Base-by-base conservation (phyloP, 1,140 invertebrate genomes). In the Geopemphigus sp. region DNA sequence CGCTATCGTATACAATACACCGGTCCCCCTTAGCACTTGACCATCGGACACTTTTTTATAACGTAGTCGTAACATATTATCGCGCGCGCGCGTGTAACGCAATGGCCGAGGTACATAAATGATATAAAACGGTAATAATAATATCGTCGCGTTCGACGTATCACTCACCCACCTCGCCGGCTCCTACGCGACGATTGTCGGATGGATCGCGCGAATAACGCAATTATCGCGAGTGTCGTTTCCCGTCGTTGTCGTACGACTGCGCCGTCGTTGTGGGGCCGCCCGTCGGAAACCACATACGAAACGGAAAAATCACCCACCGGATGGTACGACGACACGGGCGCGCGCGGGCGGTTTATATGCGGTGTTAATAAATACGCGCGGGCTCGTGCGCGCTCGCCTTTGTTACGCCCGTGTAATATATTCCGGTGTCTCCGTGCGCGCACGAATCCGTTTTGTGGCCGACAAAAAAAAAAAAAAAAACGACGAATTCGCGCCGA, bases 141-240 rank as follows among this genome's bases (percentile, higher is more conserved):
- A 45, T 68, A 14, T 68, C 45, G 22, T 50, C 45, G 22, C 22
- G 14, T 68, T 68, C 24, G 66, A 68, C 64, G 39, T 68, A 68
- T 68, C 64, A 68, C 45, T 68, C 66, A 24, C 22, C 56, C n/a
- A n/a, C n/a, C n/a, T n/a, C n/a, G n/a, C n/a, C 11, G 66, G 22
- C 66, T 68, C 66, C 66, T n/a, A 68, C 66, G 64, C 39, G n/a
- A 5, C 64, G 39, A 68, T 68, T 68, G 47, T 50, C n/a, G 45
- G 5, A 45, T 68, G n/a, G n/a, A n/a, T 68, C 45, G 39, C 45
- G 22, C 39, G 47, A 68, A 68, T 10, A 26, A 68, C 15, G 24
- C n/a, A 66, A 66, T 66, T 63, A 63, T 63, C n/a, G n/a, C n/a
- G n/a, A n/a, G n/a, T 63, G 47, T 66, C 8, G 32, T 39, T 39